Evolutionary conservation across 2,797 vertebrate species (phyloP).

Genomic region (Darevskia nairensis): DNA sequence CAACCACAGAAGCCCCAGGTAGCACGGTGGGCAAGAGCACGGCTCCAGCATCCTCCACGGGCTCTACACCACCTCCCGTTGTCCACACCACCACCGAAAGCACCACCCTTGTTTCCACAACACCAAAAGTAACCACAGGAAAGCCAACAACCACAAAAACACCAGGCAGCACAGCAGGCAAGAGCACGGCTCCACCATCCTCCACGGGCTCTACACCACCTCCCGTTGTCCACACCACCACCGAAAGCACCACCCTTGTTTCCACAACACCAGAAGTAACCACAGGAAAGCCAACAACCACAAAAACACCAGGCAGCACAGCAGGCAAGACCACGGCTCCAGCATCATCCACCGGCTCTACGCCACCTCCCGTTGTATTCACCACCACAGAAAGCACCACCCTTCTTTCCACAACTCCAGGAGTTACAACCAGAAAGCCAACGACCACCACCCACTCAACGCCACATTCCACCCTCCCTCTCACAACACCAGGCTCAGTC

Average conservation of each 20-base stretch:
- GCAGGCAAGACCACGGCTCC: neutral
- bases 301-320: too few species aligned
- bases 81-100: neutral
- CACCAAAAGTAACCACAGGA: neutral
- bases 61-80: neutral
- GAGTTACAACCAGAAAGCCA: too few species aligned
- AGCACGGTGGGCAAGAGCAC: neutral
- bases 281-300: neutral
- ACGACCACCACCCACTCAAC: too few species aligned
- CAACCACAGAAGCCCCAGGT: fast-evolving
- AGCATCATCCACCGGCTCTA: neutral
- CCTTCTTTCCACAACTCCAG: fast-evolving
- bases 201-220: neutral
- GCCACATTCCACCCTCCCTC: too few species aligned
- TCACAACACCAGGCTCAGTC: too few species aligned
- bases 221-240: neutral
- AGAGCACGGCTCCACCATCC: neutral
- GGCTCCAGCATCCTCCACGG: neutral
- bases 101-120: neutral
- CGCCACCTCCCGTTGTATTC: neutral
- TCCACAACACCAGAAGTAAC: neutral
- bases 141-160: too few species aligned
- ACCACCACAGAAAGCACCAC: neutral
- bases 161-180: neutral
- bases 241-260: neutral